Conservation (phyloP, 2,888 invertebrate species). For the Temnothorax unifasciatus region DNA sequence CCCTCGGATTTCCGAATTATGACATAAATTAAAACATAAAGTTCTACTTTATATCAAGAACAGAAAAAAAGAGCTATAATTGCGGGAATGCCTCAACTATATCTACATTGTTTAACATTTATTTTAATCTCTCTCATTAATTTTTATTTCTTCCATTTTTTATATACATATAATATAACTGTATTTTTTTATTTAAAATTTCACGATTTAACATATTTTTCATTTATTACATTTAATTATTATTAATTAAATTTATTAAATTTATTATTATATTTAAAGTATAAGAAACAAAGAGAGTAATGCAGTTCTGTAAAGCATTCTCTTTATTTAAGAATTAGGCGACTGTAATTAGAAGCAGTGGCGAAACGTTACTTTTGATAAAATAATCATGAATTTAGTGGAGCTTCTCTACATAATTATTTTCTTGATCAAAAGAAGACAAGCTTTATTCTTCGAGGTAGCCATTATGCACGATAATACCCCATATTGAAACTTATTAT, state of each 20-base stretch:
- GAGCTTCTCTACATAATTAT: conserved; percentile 8
- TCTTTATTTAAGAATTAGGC: conserved; percentile 9
- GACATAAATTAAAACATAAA: conserved; percentile 21
- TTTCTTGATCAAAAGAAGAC: conserved; percentile 3
- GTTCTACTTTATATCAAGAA: not conserved
- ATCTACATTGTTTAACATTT: not conserved
- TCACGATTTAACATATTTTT: not conserved
- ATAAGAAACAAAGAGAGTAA: not conserved
- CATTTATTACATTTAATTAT: not conserved
- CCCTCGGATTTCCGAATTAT: not conserved
- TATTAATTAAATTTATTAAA: no score
- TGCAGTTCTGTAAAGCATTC: conserved; percentile 1
- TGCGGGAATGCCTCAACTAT: not conserved
- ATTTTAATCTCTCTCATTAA: not conserved
- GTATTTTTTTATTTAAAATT: not conserved
- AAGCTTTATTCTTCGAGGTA: conserved; percentile 5
- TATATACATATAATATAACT: not conserved
- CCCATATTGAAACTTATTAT: not conserved
- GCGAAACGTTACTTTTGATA: conserved; percentile 16
- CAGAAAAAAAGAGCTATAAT: not conserved
- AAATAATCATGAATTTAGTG: conserved; percentile 24
- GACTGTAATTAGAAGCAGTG: conserved; percentile 16
- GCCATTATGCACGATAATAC: not conserved
- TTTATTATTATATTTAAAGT: not conserved
- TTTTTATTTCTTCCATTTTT: not conserved